Percentiles rank a stretch among this genome's conserved stretches.
phyloP scores from a whole-genome alignment of 53 echinoderm and acorn worm species.

The Luidia sarsii region DNA sequence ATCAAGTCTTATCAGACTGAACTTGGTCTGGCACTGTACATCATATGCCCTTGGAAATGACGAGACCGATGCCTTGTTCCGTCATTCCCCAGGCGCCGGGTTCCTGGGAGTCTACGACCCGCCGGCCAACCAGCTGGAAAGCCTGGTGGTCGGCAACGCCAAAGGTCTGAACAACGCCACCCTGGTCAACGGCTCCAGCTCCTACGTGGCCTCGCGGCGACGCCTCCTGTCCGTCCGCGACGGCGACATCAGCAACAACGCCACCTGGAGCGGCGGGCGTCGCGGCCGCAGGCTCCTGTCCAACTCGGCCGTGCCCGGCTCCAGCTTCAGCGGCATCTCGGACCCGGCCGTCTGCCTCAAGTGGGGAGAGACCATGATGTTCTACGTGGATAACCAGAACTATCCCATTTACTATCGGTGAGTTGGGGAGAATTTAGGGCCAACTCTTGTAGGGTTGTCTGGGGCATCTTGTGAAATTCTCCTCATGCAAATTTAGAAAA shows the following conservation, averaged over 20 bases:
- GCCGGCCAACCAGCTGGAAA: slow-evolving; percentile 56
- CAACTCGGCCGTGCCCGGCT: slow-evolving; percentile 51
- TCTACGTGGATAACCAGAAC: slow-evolving; percentile 90
- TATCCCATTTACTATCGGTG: slow-evolving; percentile 94
- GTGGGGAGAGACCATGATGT: slow-evolving; percentile 94
- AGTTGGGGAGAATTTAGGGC: slow-evolving; percentile 29
- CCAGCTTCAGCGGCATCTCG: slow-evolving; percentile 69
- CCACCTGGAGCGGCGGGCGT: slow-evolving; percentile 47
- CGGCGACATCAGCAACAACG: slow-evolving; percentile 45
- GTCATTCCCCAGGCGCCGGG: slow-evolving; percentile 66
- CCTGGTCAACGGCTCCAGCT: slow-evolving; percentile 2
- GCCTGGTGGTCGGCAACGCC: slow-evolving; percentile 67
- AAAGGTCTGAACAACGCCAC: slow-evolving; percentile 76
- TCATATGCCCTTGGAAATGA: too few relatives aligned
- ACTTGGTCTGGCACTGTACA: too few relatives aligned
- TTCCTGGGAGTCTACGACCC: slow-evolving; percentile 88
- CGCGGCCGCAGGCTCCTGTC: slow-evolving; percentile 60
- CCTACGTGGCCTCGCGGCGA: background rate
- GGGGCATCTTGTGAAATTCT: background rate
- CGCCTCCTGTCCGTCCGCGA: slow-evolving; percentile 32
- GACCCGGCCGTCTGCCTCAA: slow-evolving; percentile 93
- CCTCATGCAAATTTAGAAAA: too few relatives aligned
- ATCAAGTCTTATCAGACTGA: too few relatives aligned
- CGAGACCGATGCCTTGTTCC: too few relatives aligned
- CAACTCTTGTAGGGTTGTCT: too few relatives aligned